Evolutionary conservation across 1,140 invertebrate species (phyloP).

Genomic region (Kradibia gibbosae): DNA sequence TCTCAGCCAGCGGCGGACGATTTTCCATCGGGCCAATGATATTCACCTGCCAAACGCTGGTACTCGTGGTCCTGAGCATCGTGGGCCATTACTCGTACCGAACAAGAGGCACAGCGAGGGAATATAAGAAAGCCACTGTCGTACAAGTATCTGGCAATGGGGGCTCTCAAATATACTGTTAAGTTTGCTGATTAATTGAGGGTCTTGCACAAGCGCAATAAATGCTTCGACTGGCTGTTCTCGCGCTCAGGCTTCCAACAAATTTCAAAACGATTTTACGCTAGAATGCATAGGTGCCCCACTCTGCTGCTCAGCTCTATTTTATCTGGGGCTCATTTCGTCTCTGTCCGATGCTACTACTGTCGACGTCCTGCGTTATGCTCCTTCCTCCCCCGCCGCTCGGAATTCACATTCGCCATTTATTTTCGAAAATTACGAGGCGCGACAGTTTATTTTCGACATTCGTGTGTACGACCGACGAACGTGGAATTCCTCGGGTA

Average conservation of each 20-base stretch:
- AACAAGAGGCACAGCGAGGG: too few relatives aligned
- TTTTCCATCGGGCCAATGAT: background rate
- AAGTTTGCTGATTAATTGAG: conserved; percentile 42
- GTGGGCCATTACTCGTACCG: too few relatives aligned
- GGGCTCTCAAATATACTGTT: conserved; percentile 17
- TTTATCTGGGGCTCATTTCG: conserved; percentile 41
- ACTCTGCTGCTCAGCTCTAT: conserved; percentile 29
- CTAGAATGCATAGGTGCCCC: background rate
- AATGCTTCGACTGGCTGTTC: conserved; percentile 47
- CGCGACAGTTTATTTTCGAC: conserved; percentile 63
- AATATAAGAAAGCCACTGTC: too few relatives aligned
- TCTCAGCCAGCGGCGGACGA: background rate
- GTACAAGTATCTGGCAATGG: too few relatives aligned
- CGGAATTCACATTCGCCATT: conserved; percentile 61
- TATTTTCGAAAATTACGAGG: conserved; percentile 63
- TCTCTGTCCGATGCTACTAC: background rate
- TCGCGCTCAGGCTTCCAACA: background rate
- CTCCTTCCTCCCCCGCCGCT: background rate
- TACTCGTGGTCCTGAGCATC: background rate
- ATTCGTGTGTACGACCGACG: conserved; percentile 51
- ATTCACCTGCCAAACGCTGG: background rate
- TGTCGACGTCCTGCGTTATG: background rate
- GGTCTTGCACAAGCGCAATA: conserved; percentile 29
- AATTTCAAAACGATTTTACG: conserved; percentile 42
- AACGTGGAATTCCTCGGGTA: conserved; percentile 54